phyloP scores from a whole-genome alignment of 2,797 vertebrate genomes.

The Agapornis canus region DNA sequence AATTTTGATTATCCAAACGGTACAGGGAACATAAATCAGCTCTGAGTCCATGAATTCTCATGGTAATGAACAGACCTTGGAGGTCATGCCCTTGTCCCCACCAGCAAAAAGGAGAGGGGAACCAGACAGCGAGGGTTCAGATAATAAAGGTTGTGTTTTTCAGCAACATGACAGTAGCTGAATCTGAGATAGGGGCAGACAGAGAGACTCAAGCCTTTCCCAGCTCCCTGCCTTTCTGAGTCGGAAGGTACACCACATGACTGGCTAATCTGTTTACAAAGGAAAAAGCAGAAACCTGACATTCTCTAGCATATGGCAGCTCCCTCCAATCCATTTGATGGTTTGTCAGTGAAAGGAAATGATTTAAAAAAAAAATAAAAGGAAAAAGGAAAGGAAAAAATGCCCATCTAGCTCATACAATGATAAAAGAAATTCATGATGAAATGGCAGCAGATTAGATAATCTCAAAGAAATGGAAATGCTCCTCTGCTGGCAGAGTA shows the following conservation, averaged over 20 bases:
- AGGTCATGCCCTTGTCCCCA: neutral
- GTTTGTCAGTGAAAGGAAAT: conserved; percentile 69
- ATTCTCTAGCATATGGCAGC: conserved; percentile 50
- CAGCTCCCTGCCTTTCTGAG: conserved; percentile 54
- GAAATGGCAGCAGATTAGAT: conserved; percentile 75
- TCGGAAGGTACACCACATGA: conserved; percentile 47
- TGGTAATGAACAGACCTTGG: neutral
- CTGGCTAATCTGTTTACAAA: conserved; percentile 65
- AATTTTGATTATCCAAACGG: conserved; percentile 24
- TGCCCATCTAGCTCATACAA: conserved; percentile 50
- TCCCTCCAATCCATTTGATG: conserved; percentile 57
- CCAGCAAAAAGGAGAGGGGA: neutral
- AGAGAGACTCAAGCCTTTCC: conserved; percentile 57
- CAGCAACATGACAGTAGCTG: conserved; percentile 37
- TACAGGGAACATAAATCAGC: neutral
- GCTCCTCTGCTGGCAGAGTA: conserved; percentile 61
- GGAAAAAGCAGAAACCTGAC: conserved; percentile 67
- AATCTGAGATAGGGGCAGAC: conserved; percentile 30
- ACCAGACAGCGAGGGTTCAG: neutral
- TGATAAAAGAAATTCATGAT: conserved; percentile 64
- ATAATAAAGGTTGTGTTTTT: conserved; percentile 5
- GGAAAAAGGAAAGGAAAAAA: conserved; percentile 28
- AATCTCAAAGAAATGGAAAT: conserved; percentile 76
- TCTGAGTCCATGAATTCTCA: neutral
- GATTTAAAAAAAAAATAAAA: conserved; percentile 9